Percentiles rank a stretch among this genome's conserved stretches.
Conservation (phyloP, 1,140 invertebrate genomes). For the Teleopsis dalmanni region DNA sequence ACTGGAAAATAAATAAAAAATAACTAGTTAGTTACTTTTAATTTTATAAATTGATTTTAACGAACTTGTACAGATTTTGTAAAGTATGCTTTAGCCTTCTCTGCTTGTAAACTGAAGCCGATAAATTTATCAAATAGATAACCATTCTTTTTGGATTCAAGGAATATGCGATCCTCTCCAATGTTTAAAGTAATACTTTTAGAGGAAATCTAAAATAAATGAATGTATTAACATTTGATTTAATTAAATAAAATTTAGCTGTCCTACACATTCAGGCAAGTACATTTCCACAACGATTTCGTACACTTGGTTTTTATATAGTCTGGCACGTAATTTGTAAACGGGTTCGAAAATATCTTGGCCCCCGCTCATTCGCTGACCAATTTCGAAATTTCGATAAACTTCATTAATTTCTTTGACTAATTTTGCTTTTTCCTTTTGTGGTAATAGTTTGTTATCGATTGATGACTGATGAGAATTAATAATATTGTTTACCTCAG, state of each 20-base stretch:
- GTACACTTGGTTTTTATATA: constrained; percentile 29
- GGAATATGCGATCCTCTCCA: constrained; percentile 62
- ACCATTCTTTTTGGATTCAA: constrained; percentile 52
- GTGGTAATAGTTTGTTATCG: constrained; percentile 17
- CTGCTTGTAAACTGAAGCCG: constrained; percentile 53
- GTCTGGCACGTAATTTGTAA: constrained; percentile 42
- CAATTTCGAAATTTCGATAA: constrained; percentile 23
- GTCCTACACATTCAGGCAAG: constrained; percentile 44
- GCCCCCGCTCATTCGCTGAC: constrained; percentile 10
- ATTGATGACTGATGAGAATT: constrained; percentile 29
- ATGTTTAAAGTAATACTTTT: constrained; percentile 58
- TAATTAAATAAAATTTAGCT: not conserved
- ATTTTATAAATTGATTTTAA: too few species aligned
- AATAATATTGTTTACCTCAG: constrained; percentile 48
- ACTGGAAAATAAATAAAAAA: too few species aligned
- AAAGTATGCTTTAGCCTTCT: constrained; percentile 52
- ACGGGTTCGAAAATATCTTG: too few species aligned
- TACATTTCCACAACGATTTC: constrained; percentile 47
- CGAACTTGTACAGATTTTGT: too few species aligned
- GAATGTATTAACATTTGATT: constrained; percentile 1
- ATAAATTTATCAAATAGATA: constrained; percentile 62
- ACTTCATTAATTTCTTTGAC: constrained; percentile 40
- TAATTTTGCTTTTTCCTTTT: constrained; percentile 8
- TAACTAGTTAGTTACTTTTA: too few species aligned
- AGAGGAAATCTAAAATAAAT: constrained; percentile 49